These are phyloP conservation scores for Endomychus coccineus DNA, from an alignment of 2,888 invertebrate species.

Conservation along the genomic window DNA sequence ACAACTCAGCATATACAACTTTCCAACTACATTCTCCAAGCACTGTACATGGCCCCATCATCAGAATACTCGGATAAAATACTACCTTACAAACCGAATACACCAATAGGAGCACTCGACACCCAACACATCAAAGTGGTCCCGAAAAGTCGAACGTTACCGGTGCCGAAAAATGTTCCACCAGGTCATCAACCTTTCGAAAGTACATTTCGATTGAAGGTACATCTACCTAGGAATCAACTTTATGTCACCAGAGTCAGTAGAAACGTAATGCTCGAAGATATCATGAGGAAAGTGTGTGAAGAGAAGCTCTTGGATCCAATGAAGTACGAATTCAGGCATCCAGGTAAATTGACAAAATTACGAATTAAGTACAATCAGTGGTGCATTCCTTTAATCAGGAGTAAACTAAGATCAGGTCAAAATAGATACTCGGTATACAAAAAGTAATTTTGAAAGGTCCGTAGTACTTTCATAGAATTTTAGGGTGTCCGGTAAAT, in stretches of 20 bases:
- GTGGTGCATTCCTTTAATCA: no score
- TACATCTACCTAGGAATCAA: conserved; percentile 73
- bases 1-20: conserved; percentile 61
- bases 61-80: conserved; percentile 47
- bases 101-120: conserved; percentile 58
- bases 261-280: conserved; percentile 58
- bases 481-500: no score
- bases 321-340: conserved; percentile 66
- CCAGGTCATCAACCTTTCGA: conserved; percentile 53
- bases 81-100: conserved; percentile 65
- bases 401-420: no score
- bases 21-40: conserved; percentile 57
- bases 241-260: conserved; percentile 69
- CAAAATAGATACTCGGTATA: no score
- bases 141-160: conserved; percentile 32
- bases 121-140: conserved; percentile 44
- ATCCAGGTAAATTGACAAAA: conserved; percentile 54
- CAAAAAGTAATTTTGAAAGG: no score
- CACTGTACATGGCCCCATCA: conserved; percentile 49
- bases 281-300: conserved; percentile 65
- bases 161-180: conserved; percentile 24
- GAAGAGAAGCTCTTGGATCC: conserved; percentile 68
- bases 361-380: no score
- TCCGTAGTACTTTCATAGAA: no score
- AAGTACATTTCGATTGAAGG: conserved; percentile 53